These are phyloP conservation scores for Pedetes capensis DNA, from an alignment of 2,113 vertebrate genomes.

Conservation along the genomic window DNA sequence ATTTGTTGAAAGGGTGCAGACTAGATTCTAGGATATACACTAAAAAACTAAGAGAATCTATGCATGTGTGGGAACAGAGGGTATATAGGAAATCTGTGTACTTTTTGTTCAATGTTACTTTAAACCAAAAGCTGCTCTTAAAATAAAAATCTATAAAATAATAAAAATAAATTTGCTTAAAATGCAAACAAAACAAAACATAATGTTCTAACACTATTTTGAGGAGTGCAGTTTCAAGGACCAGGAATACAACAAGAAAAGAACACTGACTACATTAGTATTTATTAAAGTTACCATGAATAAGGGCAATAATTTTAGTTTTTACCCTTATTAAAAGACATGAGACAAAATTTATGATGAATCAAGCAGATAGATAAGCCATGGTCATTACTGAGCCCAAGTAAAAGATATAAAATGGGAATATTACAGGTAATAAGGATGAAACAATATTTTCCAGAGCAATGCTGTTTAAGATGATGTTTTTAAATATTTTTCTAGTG, in stretches of 20 bases:
- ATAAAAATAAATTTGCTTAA: not conserved
- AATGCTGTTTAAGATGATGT: not conserved
- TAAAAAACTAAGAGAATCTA: not conserved
- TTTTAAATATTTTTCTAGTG: not conserved
- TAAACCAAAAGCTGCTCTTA: not conserved
- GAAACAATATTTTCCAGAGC: not conserved
- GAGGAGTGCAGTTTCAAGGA: not conserved
- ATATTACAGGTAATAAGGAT: not conserved
- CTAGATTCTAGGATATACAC: too few species aligned
- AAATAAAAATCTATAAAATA: not conserved
- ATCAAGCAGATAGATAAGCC: not conserved
- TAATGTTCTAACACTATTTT: not conserved
- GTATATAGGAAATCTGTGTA: not conserved
- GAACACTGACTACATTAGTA: not conserved
- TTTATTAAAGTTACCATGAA: not conserved
- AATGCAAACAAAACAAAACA: not conserved
- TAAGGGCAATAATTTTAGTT: not conserved
- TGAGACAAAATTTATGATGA: not conserved
- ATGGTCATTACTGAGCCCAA: not conserved
- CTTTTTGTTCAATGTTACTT: not conserved
- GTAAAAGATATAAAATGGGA: not conserved
- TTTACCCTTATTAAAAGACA: not conserved
- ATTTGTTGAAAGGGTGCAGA: too few species aligned
- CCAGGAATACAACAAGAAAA: not conserved
- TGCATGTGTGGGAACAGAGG: not conserved